Evolutionary conservation across 2,113 vertebrate species (phyloP), one percentile per base, ranked within the genome.

Genomic region (Halcyon malimbica): DNA sequence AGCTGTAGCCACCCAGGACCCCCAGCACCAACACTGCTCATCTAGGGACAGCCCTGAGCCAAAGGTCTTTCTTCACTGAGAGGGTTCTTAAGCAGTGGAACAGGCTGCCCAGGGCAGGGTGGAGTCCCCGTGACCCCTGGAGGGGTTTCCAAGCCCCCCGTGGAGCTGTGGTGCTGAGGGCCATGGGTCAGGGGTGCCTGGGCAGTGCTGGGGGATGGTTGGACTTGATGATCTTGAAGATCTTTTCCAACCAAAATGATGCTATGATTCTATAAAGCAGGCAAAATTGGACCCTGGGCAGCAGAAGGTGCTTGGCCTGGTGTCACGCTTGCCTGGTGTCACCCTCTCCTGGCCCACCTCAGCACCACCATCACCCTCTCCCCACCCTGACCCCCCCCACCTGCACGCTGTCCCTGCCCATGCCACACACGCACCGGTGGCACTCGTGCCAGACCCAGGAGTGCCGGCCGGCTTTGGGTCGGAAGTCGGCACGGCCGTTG

Each of bases 361-460:
- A 33, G 54, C 70, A 70, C 50, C 92, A 39, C 39, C 33, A 14
- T 6, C n/a, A 8, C 44, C 25, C 44, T 17, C 21, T 39, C 10
- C 37, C 23, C 9, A 6, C 8, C 11, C 21, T 9, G 7, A 6
- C 16, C 6, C 12, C 8, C 6, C 3, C 33, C 69, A 31, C 69
- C 35, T 10, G 5, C 35, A 2, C 0, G 9, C 24, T 2, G 3
- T 24, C 60, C 23, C 23, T 28, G 33, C 46, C 56, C 5, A 0
- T 5, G 28, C 74, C 1, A 0, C 1, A 0, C 87, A 88, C 96
- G 64, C 98, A 99, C 99, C 99, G 98, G 16, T 99, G 99, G 73
- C 99, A 99, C 69, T 99, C 99, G 1, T 99, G 99, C 99, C 99
- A 99, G 88, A 99, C 98, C 99, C 99, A 99, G 39, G 99, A 99